These are phyloP conservation scores for Microplitis mediator DNA, from an alignment of 1,140 invertebrate species.

Conservation along the genomic window DNA sequence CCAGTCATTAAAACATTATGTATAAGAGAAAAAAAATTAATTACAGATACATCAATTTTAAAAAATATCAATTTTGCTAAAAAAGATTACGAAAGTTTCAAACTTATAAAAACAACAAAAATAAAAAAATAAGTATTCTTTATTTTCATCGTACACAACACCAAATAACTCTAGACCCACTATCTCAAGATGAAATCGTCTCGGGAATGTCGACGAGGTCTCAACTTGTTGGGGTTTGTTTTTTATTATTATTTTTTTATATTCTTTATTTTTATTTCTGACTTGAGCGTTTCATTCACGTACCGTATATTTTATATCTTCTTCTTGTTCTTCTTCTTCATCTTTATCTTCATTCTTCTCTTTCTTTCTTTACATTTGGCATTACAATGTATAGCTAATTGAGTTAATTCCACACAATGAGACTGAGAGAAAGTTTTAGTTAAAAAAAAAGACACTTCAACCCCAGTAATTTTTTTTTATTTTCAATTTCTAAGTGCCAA, in stretches of 20 bases:
- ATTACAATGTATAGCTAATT: not conserved
- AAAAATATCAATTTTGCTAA: no score
- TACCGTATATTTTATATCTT: not conserved
- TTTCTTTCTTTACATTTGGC: not conserved
- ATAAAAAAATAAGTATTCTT: not conserved
- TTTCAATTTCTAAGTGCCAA: not conserved
- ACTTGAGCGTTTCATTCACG: not conserved
- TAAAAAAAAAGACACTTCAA: not conserved
- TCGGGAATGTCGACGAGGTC: conserved; percentile 10
- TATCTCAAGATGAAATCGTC: conserved; percentile 20
- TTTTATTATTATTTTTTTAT: no score
- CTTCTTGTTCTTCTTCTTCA: conserved; percentile 3
- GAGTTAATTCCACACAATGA: conserved; percentile 18
- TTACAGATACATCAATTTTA: no score
- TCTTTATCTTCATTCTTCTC: not conserved
- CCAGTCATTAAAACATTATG: no score
- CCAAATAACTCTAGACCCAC: not conserved
- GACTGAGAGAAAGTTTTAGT: not conserved
- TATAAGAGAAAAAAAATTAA: no score
- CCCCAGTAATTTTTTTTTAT: not conserved
- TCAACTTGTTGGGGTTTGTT: not conserved
- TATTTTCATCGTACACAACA: not conserved
- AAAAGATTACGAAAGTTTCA: no score
- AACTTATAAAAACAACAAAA: not conserved
- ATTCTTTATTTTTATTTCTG: conserved; percentile 3